Evolutionary conservation across 2,888 invertebrate species (phyloP).

Genomic region (Formica aserva): DNA sequence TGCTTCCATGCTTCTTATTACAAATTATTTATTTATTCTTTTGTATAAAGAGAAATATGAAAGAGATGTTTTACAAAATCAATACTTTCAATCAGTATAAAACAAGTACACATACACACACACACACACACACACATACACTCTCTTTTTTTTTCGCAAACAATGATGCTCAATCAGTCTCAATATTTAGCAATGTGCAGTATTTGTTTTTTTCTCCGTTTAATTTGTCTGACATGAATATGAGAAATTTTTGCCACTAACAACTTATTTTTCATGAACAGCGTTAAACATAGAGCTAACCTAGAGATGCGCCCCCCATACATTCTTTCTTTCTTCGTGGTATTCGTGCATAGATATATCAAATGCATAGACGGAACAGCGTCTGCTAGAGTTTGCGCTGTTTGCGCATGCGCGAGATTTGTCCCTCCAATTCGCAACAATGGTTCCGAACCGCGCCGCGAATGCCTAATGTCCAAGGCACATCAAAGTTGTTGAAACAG

Average conservation of each 20-base stretch:
- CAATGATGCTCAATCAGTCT: neutral
- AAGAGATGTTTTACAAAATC: neutral
- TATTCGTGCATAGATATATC: too few relatives aligned
- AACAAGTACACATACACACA: neutral
- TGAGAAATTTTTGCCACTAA: neutral
- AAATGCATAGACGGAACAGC: too few relatives aligned
- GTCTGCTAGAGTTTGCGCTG: too few relatives aligned
- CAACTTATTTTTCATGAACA: neutral
- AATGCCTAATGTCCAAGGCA: too few relatives aligned
- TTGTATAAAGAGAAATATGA: neutral
- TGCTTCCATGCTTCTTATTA: conserved; percentile 86
- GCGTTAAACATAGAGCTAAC: neutral
- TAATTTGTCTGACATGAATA: neutral
- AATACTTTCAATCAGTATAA: neutral
- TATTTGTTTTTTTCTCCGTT: neutral
- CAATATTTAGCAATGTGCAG: neutral
- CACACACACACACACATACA: neutral
- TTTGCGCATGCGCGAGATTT: too few relatives aligned
- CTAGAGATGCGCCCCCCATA: too few relatives aligned
- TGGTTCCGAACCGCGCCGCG: too few relatives aligned
- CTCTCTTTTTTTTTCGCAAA: neutral
- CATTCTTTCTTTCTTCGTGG: too few relatives aligned
- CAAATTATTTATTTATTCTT: neutral
- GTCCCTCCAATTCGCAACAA: too few relatives aligned
- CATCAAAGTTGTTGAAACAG: neutral